Conservation (phyloP, 2,888 invertebrate genomes). For the Orthosia cruda region DNA sequence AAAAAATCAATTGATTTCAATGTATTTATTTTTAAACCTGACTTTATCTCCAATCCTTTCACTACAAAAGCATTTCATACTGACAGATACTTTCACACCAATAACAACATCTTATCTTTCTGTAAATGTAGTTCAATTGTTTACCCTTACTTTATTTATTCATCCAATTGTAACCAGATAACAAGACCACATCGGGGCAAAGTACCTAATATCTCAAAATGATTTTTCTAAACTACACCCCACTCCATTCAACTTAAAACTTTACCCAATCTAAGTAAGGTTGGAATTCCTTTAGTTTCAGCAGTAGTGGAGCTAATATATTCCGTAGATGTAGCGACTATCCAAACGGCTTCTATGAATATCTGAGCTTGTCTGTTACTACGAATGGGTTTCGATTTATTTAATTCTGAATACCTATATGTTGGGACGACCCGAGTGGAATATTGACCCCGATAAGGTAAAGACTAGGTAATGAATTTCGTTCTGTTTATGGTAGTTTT, state of each 20-base stretch:
- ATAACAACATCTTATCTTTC: slow-evolving; percentile 2
- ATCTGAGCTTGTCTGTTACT: slow-evolving; percentile 65
- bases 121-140: slow-evolving; percentile 9
- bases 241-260: slow-evolving; percentile 27
- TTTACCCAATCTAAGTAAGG: slow-evolving; percentile 18
- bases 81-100: neutral
- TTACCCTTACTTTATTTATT: slow-evolving; percentile 37
- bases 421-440: slow-evolving; percentile 47
- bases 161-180: slow-evolving; percentile 46
- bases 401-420: slow-evolving; percentile 67
- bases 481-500: neutral
- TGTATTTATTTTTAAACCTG: neutral
- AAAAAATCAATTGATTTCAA: too few relatives aligned
- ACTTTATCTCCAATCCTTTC: neutral
- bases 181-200: slow-evolving; percentile 47
- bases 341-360: slow-evolving; percentile 74
- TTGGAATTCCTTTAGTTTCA: slow-evolving; percentile 30
- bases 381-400: slow-evolving; percentile 67
- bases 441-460: slow-evolving; percentile 49
- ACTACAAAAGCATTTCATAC: neutral
- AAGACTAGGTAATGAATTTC: slow-evolving; percentile 31
- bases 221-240: slow-evolving; percentile 52
- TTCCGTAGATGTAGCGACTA: slow-evolving; percentile 70
- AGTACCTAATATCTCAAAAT: slow-evolving; percentile 57
- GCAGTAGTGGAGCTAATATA: slow-evolving; percentile 63